These are phyloP conservation scores for Epistrophella euchroma DNA, from an alignment of 2,888 invertebrate species.

Conservation along the genomic window DNA sequence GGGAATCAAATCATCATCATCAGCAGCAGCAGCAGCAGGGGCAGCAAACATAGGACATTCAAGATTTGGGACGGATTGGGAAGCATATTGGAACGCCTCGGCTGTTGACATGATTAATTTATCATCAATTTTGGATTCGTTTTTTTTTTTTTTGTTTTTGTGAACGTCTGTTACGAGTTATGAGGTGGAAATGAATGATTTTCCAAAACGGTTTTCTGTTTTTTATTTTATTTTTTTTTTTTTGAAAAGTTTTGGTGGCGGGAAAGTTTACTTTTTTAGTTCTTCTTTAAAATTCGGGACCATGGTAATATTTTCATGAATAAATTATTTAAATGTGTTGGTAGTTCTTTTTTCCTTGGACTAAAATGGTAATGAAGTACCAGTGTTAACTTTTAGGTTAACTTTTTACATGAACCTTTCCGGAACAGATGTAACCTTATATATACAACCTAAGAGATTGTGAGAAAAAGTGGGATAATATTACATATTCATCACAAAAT, in stretches of 20 bases:
- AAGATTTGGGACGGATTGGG: constrained; percentile 7
- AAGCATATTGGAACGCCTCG: constrained; percentile 44
- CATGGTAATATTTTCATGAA: constrained; percentile 58
- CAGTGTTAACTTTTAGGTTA: constrained; percentile 28
- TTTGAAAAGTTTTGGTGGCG: not conserved
- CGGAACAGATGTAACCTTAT: constrained; percentile 63
- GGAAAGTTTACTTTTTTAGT: not conserved
- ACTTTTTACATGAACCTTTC: constrained; percentile 59
- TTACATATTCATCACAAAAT: constrained; percentile 69
- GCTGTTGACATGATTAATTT: constrained; percentile 72
- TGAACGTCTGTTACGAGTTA: constrained; percentile 41
- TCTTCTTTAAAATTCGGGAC: constrained; percentile 26
- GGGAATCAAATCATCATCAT: constrained; percentile 46
- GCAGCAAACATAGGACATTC: not conserved
- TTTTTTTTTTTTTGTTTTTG: not conserved
- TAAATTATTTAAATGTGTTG: constrained; percentile 58
- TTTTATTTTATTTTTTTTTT: constrained; percentile 12
- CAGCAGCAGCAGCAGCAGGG: not conserved
- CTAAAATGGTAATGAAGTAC: constrained; percentile 43
- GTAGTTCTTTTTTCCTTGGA: constrained; percentile 15
- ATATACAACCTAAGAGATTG: not conserved
- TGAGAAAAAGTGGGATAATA: constrained; percentile 34
- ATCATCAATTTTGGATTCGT: constrained; percentile 64
- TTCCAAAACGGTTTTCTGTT: constrained; percentile 35
- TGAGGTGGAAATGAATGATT: constrained; percentile 70